Conservation (phyloP, 2,888 invertebrate species). For the Plemyria rubiginata region DNA sequence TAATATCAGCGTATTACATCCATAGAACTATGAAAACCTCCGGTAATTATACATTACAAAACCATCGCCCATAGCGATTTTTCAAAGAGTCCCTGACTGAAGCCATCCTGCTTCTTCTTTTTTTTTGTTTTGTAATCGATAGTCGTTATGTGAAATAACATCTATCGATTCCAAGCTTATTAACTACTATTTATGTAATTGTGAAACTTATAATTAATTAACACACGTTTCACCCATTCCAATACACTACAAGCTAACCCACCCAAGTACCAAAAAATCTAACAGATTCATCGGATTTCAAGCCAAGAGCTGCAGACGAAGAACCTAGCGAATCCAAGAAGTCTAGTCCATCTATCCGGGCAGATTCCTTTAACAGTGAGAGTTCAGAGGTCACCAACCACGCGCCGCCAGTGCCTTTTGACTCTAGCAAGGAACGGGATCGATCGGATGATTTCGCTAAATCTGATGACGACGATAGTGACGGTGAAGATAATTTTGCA, state of each 20-base stretch:
- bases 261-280: background rate
- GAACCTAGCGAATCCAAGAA: slow-evolving; percentile 8
- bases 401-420: slow-evolving; percentile 17
- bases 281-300: slow-evolving; percentile 46
- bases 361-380: slow-evolving; percentile 47
- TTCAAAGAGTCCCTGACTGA: no score
- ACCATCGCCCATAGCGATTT: no score
- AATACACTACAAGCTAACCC: background rate
- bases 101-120: no score
- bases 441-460: slow-evolving; percentile 14
- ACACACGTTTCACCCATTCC: background rate
- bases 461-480: slow-evolving; percentile 40
- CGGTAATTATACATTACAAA: no score
- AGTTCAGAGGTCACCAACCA: slow-evolving; percentile 44
- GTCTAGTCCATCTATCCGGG: slow-evolving; percentile 39
- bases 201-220: no score
- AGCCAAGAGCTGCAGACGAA: slow-evolving; percentile 44
- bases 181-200: no score
- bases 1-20: no score
- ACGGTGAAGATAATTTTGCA: slow-evolving; percentile 35
- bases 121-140: no score
- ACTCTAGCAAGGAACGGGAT: slow-evolving; percentile 37
- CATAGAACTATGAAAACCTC: no score
- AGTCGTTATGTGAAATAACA: no score
- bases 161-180: no score